These are phyloP conservation scores for Chaitophorus viminalis DNA, from an alignment of 2,888 invertebrate genomes.

Conservation along the genomic window DNA sequence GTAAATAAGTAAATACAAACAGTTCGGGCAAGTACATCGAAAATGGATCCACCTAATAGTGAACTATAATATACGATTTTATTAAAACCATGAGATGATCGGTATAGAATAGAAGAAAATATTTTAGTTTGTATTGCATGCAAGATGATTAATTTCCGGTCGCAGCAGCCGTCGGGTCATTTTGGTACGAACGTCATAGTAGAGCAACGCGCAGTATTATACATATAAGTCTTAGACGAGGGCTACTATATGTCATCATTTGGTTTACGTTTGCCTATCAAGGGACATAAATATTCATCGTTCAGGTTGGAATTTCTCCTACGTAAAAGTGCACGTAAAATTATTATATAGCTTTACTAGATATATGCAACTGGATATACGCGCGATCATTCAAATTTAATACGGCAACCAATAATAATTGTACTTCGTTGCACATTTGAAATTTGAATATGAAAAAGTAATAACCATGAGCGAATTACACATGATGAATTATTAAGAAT, in stretches of 20 bases:
- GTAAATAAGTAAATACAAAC: background rate
- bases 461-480: background rate
- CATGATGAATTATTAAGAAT: too few relatives aligned
- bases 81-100: background rate
- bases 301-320: background rate
- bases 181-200: too few relatives aligned
- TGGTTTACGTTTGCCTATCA: background rate
- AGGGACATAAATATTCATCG: conserved; percentile 20
- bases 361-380: too few relatives aligned
- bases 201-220: background rate
- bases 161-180: background rate
- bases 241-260: background rate
- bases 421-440: too few relatives aligned
- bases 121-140: too few relatives aligned
- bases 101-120: background rate
- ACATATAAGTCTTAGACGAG: background rate
- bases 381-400: too few relatives aligned
- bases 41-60: too few relatives aligned
- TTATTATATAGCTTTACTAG: background rate
- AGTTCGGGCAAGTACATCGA: too few relatives aligned
- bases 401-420: too few relatives aligned
- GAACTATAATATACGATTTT: background rate
- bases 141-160: background rate
- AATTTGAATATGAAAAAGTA: background rate
- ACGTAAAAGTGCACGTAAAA: background rate